Conservation (phyloP, 2,888 invertebrate genomes). For the Drosophila algonquin region DNA sequence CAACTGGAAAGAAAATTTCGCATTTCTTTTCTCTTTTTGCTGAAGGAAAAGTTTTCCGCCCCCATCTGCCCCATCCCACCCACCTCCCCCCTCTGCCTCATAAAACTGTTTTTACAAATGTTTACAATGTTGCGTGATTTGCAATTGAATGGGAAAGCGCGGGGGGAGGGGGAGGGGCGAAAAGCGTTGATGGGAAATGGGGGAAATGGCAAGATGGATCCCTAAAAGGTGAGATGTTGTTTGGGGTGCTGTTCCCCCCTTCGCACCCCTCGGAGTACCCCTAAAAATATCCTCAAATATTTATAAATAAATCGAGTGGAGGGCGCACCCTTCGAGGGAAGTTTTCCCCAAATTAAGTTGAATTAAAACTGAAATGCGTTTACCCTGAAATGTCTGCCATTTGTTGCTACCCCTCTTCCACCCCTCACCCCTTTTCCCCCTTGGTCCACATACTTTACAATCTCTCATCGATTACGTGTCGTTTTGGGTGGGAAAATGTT, state of each 20-base stretch:
- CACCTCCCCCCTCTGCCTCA: slow-evolving; percentile 1
- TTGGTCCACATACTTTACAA: slow-evolving; percentile 20
- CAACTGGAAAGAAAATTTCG: slow-evolving; percentile 54
- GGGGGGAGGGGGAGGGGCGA: background rate
- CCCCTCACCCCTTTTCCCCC: background rate
- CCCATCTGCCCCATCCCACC: too few species aligned
- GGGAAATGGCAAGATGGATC: slow-evolving; percentile 30
- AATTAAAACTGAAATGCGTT: slow-evolving; percentile 4
- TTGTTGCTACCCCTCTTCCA: slow-evolving; percentile 7
- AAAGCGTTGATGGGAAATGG: slow-evolving; percentile 13
- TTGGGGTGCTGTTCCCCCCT: slow-evolving; percentile 3
- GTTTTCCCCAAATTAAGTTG: slow-evolving; percentile 2
- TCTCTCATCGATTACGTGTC: slow-evolving; percentile 45
- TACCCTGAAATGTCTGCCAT: slow-evolving; percentile 11
- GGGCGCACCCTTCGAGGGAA: background rate
- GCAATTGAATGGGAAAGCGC: slow-evolving; percentile 65
- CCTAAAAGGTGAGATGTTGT: slow-evolving; percentile 34
- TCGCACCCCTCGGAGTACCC: background rate
- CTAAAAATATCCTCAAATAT: slow-evolving; percentile 14
- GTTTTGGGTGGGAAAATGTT: slow-evolving; percentile 31
- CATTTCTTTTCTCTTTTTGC: slow-evolving; percentile 7
- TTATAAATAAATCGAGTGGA: slow-evolving; percentile 18
- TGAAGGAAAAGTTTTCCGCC: background rate
- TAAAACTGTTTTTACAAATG: slow-evolving; percentile 76
- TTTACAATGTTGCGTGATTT: slow-evolving; percentile 79